Base-by-base conservation (phyloP, 2,888 invertebrate species). In the Micoletzkya japonica region DNA sequence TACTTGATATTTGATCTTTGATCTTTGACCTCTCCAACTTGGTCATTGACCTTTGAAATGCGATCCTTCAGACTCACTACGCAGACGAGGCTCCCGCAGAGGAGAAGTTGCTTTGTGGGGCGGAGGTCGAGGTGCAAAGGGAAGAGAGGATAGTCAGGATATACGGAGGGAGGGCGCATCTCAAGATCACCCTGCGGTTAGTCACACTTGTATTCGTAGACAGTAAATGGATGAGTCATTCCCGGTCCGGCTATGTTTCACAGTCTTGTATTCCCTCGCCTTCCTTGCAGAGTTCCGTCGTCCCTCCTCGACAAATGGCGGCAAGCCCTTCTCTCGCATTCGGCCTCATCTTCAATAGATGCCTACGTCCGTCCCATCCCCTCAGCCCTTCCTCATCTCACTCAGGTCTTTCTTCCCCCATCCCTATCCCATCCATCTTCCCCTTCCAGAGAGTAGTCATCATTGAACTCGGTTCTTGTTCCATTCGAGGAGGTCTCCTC, bases 381-480 rank as follows among this genome's bases (percentile, higher is more conserved):
- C 20, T 67, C 84, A 80, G 67, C 85, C 72, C 72, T 85, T 77
- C 77, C 86, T 79, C 73, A 85, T 69, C 71, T 78, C 37, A 78
- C 74, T 20, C 72, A 80, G 69, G 73, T 77, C 24, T 49, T 3
- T 34, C 28, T 39, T 69, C 36, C 3, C 14, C 24, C 24, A n/a
- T 7, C 14, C 24, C 52, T 14, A n/a, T 52, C n/a, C n/a, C n/a
- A 52, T 14, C n/a, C 6, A n/a, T 52, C n/a, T n/a, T 52, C 34
- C 26, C 61, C 59, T 73, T 73, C 30, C 82, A 88, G 86, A 87
- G 88, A 75, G 87, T 89, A 6, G 76, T 89, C 2, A 85, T 90
- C 26, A 86, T 90, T 57, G 90, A 90, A 80, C 81, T 90, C 50
- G 90, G 90, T 17, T 88, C 89, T 66, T 87, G 87, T 75, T 89